These are phyloP conservation scores for Hypolimnas misippus DNA, from an alignment of 2,888 invertebrate genomes.

Conservation along the genomic window DNA sequence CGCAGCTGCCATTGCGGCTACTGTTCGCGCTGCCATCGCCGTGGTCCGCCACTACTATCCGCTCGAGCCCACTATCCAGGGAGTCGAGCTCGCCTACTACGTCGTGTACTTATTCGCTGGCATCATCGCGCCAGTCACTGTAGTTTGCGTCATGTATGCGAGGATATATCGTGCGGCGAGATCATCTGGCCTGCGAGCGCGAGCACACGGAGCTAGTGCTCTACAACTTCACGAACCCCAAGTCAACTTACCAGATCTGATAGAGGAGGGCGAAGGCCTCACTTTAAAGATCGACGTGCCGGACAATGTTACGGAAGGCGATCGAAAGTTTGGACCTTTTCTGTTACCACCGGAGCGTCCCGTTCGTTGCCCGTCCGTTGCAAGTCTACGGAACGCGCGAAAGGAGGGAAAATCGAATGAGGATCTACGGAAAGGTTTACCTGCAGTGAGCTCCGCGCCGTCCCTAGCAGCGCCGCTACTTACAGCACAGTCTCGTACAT, in stretches of 20 bases:
- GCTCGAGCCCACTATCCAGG: constrained; percentile 58
- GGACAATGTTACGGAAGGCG: constrained; percentile 57
- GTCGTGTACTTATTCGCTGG: constrained; percentile 70
- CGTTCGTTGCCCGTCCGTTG: constrained; percentile 74
- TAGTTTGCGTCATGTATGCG: constrained; percentile 89
- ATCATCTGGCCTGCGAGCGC: constrained; percentile 84
- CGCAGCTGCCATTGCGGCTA: constrained; percentile 69
- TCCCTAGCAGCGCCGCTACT: constrained; percentile 71
- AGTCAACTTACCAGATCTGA: constrained; percentile 68
- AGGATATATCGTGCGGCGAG: constrained; percentile 90
- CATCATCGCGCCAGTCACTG: constrained; percentile 78
- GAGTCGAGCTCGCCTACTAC: constrained; percentile 68
- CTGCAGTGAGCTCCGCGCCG: constrained; percentile 82
- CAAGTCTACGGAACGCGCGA: constrained; percentile 70
- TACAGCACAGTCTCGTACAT: constrained; percentile 63
- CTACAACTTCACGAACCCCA: constrained; percentile 79
- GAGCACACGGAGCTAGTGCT: constrained; percentile 78
- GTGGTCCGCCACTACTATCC: constrained; percentile 64
- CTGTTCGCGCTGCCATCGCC: constrained; percentile 65
- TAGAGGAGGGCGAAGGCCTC: constrained; percentile 74
- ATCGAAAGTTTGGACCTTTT: constrained; percentile 75
- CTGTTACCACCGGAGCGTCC: constrained; percentile 75
- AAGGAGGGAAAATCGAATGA: constrained; percentile 73
- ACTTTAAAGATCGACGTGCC: constrained; percentile 73
- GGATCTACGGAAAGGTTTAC: constrained; percentile 68